Conservation (phyloP, 2,888 invertebrate species). For the Endotricha flammealis region DNA sequence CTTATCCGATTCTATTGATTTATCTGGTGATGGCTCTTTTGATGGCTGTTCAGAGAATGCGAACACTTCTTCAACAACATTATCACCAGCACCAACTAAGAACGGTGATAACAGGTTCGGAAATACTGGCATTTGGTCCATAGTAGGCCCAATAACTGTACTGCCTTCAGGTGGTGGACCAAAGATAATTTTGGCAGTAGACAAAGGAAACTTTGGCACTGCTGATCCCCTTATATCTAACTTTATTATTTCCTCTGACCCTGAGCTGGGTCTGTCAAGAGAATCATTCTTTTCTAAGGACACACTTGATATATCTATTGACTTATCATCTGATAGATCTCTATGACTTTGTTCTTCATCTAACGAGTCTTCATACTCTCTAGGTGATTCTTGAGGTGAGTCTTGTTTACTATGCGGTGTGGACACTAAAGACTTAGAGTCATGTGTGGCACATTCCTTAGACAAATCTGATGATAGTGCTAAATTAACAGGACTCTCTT, state of each 20-base stretch:
- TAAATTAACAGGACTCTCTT: slow-evolving; percentile 64
- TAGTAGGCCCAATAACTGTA: slow-evolving; percentile 41
- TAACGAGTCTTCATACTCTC: slow-evolving; percentile 59
- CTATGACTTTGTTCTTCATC: slow-evolving; percentile 47
- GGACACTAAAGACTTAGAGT: slow-evolving; percentile 27
- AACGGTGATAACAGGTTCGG: slow-evolving; percentile 60
- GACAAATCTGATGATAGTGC: slow-evolving; percentile 53
- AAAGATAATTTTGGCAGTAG: slow-evolving; percentile 62
- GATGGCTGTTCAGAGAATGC: slow-evolving; percentile 25
- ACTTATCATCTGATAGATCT: slow-evolving; percentile 29
- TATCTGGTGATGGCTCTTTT: slow-evolving; percentile 28
- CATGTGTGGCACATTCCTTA: slow-evolving; percentile 37
- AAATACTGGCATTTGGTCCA: slow-evolving; percentile 52
- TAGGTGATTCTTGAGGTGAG: slow-evolving; percentile 39
- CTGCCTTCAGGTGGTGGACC: slow-evolving; percentile 64
- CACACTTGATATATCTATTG: slow-evolving; percentile 28
- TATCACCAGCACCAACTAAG: slow-evolving; percentile 49
- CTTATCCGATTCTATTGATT: slow-evolving; percentile 30
- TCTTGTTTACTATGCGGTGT: slow-evolving; percentile 27
- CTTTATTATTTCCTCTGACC: slow-evolving; percentile 70
- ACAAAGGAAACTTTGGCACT: slow-evolving; percentile 50
- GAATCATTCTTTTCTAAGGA: slow-evolving; percentile 31
- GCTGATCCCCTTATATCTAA: slow-evolving; percentile 68
- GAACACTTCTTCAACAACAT: slow-evolving; percentile 46
- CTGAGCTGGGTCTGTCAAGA: slow-evolving; percentile 42